Conservation (phyloP, 1,140 invertebrate genomes). For the Temnothorax nylanderi region DNA sequence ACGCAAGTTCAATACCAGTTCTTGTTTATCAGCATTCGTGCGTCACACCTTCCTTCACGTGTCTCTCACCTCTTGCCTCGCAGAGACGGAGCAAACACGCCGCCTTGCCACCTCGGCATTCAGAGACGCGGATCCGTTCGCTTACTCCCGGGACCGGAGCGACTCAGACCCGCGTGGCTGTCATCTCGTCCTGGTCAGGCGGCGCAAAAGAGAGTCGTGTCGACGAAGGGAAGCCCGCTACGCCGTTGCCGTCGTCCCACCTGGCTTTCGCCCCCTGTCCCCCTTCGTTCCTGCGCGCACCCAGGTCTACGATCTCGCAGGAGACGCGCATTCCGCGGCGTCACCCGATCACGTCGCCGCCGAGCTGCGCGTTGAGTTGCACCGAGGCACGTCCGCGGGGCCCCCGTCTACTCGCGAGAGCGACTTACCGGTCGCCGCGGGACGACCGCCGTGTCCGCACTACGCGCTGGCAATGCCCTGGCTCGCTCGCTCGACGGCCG, state of each 20-base stretch:
- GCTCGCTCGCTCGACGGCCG: slow-evolving; percentile 38
- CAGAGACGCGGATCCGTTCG: neutral
- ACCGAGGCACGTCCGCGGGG: neutral
- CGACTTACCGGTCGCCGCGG: neutral
- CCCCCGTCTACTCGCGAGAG: neutral
- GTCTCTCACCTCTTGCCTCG: neutral
- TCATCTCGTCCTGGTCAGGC: neutral
- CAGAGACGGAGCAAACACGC: neutral
- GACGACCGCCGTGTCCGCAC: slow-evolving; percentile 54
- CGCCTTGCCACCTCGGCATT: neutral
- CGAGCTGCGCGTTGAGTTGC: neutral
- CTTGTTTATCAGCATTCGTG: slow-evolving; percentile 6
- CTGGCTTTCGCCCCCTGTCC: neutral
- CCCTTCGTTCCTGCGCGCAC: neutral
- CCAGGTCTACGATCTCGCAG: neutral
- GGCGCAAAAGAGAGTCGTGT: neutral
- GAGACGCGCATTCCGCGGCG: slow-evolving; percentile 34
- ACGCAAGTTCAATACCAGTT: neutral
- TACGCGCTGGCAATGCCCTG: slow-evolving; percentile 63
- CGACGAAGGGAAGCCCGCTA: slow-evolving; percentile 16
- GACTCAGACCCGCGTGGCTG: neutral
- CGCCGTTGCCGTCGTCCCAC: neutral
- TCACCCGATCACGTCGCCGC: neutral
- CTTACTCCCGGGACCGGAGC: neutral
- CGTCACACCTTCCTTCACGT: neutral